These are phyloP conservation scores for Drosophila miranda DNA, from an alignment of 1,140 invertebrate genomes.

Conservation along the genomic window DNA sequence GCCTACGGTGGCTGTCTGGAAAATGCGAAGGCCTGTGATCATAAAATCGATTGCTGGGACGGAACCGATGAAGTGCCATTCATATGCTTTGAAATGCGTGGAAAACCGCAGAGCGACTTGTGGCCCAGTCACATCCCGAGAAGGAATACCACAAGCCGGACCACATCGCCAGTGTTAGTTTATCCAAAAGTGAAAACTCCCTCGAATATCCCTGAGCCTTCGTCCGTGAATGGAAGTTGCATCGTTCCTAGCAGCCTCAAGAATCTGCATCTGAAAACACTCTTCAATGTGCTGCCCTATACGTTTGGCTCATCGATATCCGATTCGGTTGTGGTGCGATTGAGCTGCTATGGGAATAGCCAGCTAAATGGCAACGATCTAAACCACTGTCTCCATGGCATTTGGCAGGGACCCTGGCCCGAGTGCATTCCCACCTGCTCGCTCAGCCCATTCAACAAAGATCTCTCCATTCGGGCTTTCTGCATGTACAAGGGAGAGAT, in stretches of 20 bases:
- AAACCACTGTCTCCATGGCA: slow-evolving; percentile 27
- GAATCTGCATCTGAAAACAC: not conserved
- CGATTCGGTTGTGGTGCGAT: slow-evolving; percentile 6
- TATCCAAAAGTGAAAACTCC: not conserved
- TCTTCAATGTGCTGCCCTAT: slow-evolving; percentile 9
- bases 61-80: slow-evolving; percentile 87
- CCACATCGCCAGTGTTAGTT: not conserved
- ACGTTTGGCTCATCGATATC: not conserved
- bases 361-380: slow-evolving; percentile 1
- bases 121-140: too few relatives aligned
- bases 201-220: too few relatives aligned
- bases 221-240: not conserved
- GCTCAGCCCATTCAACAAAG: not conserved
- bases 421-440: slow-evolving; percentile 19
- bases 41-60: slow-evolving; percentile 85
- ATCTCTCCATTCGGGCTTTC: slow-evolving; percentile 4
- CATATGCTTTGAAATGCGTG: slow-evolving; percentile 8
- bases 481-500: slow-evolving; percentile 2
- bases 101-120: not conserved
- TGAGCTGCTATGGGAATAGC: not conserved
- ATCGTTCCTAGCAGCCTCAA: not conserved
- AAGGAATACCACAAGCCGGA: not conserved
- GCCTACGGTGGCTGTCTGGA: slow-evolving; percentile 85
- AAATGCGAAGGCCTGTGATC: slow-evolving; percentile 84
- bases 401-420: slow-evolving; percentile 16